phyloP scores from a whole-genome alignment of 2,113 vertebrate genomes.

The Apistogramma diplotaenia region DNA sequence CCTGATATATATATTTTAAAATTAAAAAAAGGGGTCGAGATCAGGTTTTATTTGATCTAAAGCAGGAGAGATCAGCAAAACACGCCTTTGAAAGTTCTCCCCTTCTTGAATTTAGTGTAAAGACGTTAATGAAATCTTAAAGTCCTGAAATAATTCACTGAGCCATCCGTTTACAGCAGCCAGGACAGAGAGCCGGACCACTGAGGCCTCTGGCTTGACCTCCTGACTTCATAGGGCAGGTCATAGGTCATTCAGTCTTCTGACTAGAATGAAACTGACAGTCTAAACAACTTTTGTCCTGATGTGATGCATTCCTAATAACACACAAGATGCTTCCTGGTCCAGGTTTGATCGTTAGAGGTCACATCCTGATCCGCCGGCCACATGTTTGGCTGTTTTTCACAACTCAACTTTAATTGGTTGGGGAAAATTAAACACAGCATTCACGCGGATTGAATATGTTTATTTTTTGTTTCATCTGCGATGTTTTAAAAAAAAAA shows the following conservation, averaged over 20 bases:
- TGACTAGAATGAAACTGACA: background rate
- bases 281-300: background rate
- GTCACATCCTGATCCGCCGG: background rate
- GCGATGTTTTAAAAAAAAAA: background rate
- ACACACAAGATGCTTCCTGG: background rate
- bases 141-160: background rate
- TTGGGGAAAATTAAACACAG: background rate
- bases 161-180: background rate
- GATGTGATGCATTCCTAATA: background rate
- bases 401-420: too few relatives aligned
- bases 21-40: background rate
- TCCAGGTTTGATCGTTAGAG: background rate
- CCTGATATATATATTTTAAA: background rate
- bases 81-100: background rate
- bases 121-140: background rate
- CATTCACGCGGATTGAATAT: background rate
- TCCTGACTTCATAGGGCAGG: background rate
- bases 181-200: too few relatives aligned
- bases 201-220: background rate
- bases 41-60: background rate
- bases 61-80: background rate
- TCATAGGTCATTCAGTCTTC: background rate
- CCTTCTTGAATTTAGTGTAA: background rate
- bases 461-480: constrained; percentile 1
- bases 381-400: background rate